Evolutionary conservation across 2,797 vertebrate genomes (phyloP), one percentile per base, ranked within the genome.

Genomic region (Xiphophorus birchmanni): DNA sequence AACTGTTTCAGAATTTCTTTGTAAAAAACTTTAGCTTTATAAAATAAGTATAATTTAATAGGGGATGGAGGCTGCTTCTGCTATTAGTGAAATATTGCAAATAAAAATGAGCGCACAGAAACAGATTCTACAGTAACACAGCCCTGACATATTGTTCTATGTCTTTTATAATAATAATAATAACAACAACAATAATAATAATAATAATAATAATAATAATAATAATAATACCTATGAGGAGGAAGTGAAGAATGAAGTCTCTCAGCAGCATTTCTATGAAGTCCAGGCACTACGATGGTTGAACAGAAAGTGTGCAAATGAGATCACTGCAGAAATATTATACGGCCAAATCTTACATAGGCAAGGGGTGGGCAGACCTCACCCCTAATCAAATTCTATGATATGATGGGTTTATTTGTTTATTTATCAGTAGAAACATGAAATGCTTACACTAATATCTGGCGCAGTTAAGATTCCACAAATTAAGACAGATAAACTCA

Each of bases 211-310:
- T 60, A 63, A 35, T 35, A 35, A 21, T 37, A 77, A 50, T 67
- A 37, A 50, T 63, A 48, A 26, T 23, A 45, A 35, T 89, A 88
- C 89, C 82, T 77, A 81, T 73, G 58, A 87, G 26, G 47, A 86
- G 23, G 63, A 89, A 67, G 26, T 83, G 74, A 50, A 78, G 50
- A 75, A 87, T n/a, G n/a, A 83, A 72, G 29, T 50, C 76, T 17
- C 45, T 26, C 13, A 65, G 52, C 74, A 81, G 71, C 87, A 71
- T 79, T 45, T 45, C n/a, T 32, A 45, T 42, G 54, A 21, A 23
- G 45, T 73, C 77, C 77, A 73, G 50, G 7, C 50, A 26, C 29
- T 29, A 21, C 4, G 50, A 44, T 35, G 40, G 40, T 18, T 73
- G 67, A 9, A 35, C 40, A 58, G 69, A 9, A 42, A 72, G 32